These are phyloP conservation scores for Silurus meridionalis DNA, from an alignment of 2,113 vertebrate species.

Conservation along the genomic window DNA sequence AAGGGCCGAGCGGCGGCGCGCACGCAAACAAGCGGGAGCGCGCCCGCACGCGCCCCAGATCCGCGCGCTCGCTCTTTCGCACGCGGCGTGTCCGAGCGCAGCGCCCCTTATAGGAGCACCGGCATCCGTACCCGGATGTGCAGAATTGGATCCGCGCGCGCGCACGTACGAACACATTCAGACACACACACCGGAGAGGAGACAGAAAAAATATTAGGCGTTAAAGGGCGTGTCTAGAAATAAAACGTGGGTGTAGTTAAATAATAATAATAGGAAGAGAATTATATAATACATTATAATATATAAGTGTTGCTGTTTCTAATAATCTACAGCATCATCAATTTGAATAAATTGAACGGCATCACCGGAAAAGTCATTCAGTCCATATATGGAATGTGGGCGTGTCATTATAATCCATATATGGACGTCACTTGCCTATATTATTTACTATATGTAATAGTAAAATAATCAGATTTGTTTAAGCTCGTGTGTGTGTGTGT, in stretches of 20 bases:
- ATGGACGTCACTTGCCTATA: not conserved
- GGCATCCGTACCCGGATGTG: not conserved
- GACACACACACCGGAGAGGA: not conserved
- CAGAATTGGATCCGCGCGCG: not conserved
- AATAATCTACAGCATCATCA: too few species aligned
- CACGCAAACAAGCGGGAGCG: constrained; percentile 23
- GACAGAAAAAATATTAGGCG: too few species aligned
- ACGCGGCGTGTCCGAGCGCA: not conserved
- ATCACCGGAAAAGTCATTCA: not conserved
- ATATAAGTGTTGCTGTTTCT: too few species aligned
- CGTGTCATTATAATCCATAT: not conserved
- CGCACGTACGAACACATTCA: not conserved
- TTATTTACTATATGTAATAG: too few species aligned
- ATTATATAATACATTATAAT: too few species aligned
- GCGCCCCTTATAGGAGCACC: constrained; percentile 23
- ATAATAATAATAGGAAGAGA: too few species aligned
- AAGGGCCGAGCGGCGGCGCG: constrained; percentile 33
- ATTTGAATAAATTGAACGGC: not conserved
- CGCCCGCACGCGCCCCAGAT: constrained; percentile 33
- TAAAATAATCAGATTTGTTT: too few species aligned
- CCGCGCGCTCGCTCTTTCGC: not conserved
- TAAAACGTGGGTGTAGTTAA: too few species aligned
- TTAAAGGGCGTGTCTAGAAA: too few species aligned
- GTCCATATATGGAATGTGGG: not conserved
- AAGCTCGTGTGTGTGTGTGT: too few species aligned